These are phyloP conservation scores for Copidosoma floridanum DNA, from an alignment of 1,140 invertebrate species.

Conservation along the genomic window DNA sequence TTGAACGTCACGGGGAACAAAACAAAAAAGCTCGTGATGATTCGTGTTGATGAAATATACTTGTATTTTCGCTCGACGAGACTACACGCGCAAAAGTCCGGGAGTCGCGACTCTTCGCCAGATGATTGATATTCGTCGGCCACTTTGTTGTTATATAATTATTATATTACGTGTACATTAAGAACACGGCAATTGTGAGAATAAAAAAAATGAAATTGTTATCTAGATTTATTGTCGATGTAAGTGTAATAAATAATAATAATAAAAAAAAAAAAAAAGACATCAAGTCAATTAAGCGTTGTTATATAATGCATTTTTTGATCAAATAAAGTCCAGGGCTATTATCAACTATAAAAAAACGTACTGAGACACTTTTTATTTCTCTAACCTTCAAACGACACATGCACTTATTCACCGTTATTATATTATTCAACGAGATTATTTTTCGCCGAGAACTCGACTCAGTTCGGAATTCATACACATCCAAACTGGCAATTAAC, in stretches of 20 bases:
- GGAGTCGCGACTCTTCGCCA: constrained; percentile 2
- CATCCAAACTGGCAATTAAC: no score
- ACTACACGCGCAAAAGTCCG: no score
- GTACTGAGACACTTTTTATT: constrained; percentile 33
- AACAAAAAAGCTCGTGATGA: no score
- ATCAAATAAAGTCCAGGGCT: constrained; percentile 17
- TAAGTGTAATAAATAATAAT: no score
- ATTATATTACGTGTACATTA: constrained; percentile 17
- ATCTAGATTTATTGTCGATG: constrained; percentile 7
- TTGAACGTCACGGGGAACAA: no score
- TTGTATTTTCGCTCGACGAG: no score
- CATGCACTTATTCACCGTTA: no score
- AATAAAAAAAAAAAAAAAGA: no score
- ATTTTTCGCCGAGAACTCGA: no score
- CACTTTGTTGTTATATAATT: constrained; percentile 23
- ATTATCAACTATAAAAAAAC: constrained; percentile 7
- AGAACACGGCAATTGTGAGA: background rate
- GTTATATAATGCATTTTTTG: constrained; percentile 9
- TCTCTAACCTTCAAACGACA: constrained; percentile 17
- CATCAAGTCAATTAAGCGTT: constrained; percentile 20
- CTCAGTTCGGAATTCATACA: no score
- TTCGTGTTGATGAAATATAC: no score
- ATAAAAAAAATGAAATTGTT: constrained; percentile 5
- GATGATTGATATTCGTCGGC: background rate
- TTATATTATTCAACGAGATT: no score